Base-by-base conservation (phyloP, 2,888 invertebrate genomes). In the Nomada goodeniana region DNA sequence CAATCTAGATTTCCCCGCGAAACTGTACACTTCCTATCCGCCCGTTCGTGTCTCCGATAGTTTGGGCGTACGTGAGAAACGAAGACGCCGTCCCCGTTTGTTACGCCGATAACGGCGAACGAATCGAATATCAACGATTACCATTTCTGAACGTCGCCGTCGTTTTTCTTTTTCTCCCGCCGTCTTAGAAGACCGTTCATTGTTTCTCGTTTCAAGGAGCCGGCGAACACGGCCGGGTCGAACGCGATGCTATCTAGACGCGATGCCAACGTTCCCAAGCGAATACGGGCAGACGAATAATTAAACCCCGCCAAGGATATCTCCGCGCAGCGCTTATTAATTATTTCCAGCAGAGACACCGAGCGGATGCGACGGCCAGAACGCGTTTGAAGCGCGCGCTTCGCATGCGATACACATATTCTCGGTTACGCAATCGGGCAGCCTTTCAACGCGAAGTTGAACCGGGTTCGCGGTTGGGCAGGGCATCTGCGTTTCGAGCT, bases 261-360 rank as follows among this genome's bases (percentile, higher is more conserved):
- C 53, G 60, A 71, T 69, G 64, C 61, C 60, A 64, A 55, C 36
- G 36, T 57, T 36, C 59, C 68, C 42, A 70, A 72, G 44, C 59
- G 1, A 23, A 72, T 44, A 77, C 76, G 64, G 26, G 11, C 50
- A 52, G 69, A 57, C 76, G 68, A 72, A 75, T 87, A 88, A 89
- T 89, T 86, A 89, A 89, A 84, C 63, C 65, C 29, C 75, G 76
- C 80, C 87, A 80, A 89, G 88, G 86, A 89, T 86, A 60, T 65
- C 78, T 64, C 59, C 26, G 13, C 44, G 85, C 83, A 82, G 71
- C 65, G 84, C 81, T 87, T 86, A 85, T 89, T 86, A 89, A 91
- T 91, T 89, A 87, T 88, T 88, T 88, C 85, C 82, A 86, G 81
- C 79, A 85, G 73, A 73, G 53, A 53, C 71, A 47, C 20, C 23